Evolutionary conservation across 2,797 vertebrate genomes (phyloP).

Genomic region (Chiloscyllium punctatum): DNA sequence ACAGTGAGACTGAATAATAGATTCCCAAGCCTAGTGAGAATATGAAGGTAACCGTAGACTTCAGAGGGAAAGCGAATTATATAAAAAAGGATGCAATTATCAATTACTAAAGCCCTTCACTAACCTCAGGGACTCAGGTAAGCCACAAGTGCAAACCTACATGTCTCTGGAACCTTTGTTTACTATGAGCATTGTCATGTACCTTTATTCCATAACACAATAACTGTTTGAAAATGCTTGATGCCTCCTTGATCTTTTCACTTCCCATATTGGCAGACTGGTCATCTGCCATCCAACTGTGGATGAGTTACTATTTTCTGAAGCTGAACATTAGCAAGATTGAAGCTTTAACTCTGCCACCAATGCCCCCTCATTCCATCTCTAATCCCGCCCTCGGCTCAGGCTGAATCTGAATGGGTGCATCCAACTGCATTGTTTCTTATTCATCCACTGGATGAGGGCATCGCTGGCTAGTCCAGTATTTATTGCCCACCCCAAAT

Average conservation of each 20-base stretch:
- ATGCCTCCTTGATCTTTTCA: background rate
- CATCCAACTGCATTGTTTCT: no score
- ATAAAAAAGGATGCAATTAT: background rate
- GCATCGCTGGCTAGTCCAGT: no score
- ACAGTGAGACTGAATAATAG: background rate
- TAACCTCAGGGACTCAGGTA: background rate
- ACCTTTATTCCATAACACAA: background rate
- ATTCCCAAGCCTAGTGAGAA: no score
- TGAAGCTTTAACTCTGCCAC: background rate
- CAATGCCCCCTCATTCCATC: background rate
- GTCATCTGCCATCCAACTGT: background rate
- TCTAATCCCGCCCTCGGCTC: background rate
- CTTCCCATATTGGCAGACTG: background rate
- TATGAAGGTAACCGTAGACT: background rate
- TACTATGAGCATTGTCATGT: background rate
- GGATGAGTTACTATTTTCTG: background rate
- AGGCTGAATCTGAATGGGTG: background rate
- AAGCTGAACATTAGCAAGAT: background rate
- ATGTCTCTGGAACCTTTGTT: background rate
- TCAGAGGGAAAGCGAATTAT: background rate
- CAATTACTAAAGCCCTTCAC: slow-evolving; percentile 5
- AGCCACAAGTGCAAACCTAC: background rate
- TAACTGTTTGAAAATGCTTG: background rate
- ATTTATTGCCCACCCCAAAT: no score
- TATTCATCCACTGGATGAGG: no score